Conservation (phyloP, 2,797 vertebrate species). For the Tiaroga cobitis region DNA sequence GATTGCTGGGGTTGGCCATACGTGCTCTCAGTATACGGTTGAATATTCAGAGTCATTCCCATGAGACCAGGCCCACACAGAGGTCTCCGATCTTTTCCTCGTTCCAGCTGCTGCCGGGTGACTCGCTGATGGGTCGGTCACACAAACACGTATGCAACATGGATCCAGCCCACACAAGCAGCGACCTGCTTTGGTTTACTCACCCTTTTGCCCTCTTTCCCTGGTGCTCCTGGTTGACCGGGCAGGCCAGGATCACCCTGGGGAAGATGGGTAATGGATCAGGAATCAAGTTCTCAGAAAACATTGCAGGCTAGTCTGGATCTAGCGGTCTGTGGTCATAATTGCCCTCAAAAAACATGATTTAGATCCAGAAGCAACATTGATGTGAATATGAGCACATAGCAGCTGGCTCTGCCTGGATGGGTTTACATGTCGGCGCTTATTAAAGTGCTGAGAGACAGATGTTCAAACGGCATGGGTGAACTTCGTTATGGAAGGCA, state of each 20-base stretch:
- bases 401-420: conserved; percentile 35
- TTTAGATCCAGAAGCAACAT: conserved; percentile 17
- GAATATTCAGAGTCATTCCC: conserved; percentile 73
- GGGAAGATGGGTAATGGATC: conserved; percentile 57
- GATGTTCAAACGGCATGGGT: conserved; percentile 60
- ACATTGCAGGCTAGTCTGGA: background rate
- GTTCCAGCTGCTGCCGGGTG: conserved; percentile 74
- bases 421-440: conserved; percentile 15
- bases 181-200: conserved; percentile 78
- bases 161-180: conserved; percentile 61
- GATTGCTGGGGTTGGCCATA: conserved; percentile 58
- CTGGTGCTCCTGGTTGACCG: conserved; percentile 83
- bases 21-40: conserved; percentile 75
- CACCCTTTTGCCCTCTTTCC: conserved; percentile 97
- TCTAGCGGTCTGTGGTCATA: conserved; percentile 16
- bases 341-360: background rate
- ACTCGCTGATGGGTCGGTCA: background rate
- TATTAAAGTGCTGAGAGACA: conserved; percentile 57
- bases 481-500: conserved; percentile 44
- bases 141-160: conserved; percentile 35
- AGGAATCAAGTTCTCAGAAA: conserved; percentile 11
- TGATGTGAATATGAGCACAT: conserved; percentile 33
- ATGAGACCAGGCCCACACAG: conserved; percentile 61
- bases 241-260: conserved; percentile 81
- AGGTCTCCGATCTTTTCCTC: conserved; percentile 54